A percentile compares a stretch with the other conserved stretches of the same genome.
These are phyloP conservation scores for Ptychobarbus kaznakovi DNA, from an alignment of 2,797 vertebrate genomes.

Conservation along the genomic window DNA sequence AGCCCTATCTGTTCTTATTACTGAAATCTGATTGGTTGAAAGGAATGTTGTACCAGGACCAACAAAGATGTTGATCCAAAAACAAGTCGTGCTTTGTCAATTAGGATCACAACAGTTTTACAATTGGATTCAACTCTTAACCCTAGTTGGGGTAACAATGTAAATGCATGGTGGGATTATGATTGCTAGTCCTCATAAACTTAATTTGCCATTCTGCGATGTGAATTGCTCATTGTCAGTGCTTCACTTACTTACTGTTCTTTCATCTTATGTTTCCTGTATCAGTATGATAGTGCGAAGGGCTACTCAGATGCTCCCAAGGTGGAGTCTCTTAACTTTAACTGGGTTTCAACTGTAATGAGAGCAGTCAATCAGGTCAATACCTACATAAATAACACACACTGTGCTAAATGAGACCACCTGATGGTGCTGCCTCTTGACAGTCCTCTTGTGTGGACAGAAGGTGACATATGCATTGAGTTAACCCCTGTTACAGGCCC, in stretches of 20 bases:
- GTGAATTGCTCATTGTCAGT: not conserved
- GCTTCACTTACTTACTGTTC: not conserved
- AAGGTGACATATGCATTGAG: conserved; percentile 56
- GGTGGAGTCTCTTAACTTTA: conserved; percentile 8
- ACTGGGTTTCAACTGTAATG: conserved; percentile 1
- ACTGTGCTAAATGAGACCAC: conserved; percentile 58
- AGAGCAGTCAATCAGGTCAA: conserved; percentile 40
- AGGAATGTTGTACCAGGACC: conserved; percentile 26
- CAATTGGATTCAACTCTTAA: not conserved
- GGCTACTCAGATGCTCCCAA: not conserved
- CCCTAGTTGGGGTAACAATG: not conserved
- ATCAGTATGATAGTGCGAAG: not conserved
- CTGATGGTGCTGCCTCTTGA: conserved; percentile 41
- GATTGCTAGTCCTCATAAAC: not conserved
- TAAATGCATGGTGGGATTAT: not conserved
- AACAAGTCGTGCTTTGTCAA: conserved; percentile 16
- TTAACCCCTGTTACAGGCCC: conserved; percentile 56
- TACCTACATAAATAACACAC: conserved; percentile 57
- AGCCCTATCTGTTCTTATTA: conserved; percentile 9
- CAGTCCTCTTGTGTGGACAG: conserved; percentile 48
- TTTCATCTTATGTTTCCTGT: not conserved
- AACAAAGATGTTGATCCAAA: conserved; percentile 20
- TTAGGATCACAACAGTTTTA: not conserved
- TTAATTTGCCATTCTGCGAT: not conserved
- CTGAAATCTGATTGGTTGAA: conserved; percentile 29